A percentile compares a stretch with the other conserved stretches of the same genome.
phyloP scores from a whole-genome alignment of 2,113 vertebrate species.

The Vicugna pacos region DNA sequence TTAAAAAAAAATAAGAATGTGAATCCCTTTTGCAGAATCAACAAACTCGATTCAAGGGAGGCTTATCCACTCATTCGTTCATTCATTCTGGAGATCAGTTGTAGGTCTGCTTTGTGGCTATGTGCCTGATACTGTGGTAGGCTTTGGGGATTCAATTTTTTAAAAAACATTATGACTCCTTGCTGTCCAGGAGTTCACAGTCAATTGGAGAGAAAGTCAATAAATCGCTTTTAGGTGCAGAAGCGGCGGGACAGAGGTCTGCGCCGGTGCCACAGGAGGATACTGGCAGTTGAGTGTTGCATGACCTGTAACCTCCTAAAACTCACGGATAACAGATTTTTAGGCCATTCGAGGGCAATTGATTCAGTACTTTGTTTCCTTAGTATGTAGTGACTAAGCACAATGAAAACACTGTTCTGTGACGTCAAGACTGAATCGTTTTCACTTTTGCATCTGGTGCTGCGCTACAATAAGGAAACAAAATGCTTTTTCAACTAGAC shows the following conservation, averaged over 20 bases:
- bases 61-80: not conserved
- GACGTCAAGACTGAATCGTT: not conserved
- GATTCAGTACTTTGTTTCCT: not conserved
- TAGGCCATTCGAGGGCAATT: not conserved
- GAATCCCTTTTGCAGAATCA: not conserved
- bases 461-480: not conserved
- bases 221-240: not conserved
- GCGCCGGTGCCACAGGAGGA: fast-evolving
- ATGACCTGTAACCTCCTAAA: not conserved
- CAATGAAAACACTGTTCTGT: not conserved
- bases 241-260: not conserved
- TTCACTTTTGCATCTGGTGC: not conserved
- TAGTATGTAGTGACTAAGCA: not conserved
- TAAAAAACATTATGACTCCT: not conserved
- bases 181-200: not conserved
- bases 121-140: not conserved
- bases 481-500: not conserved
- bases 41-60: not conserved
- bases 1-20: not conserved
- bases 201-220: not conserved
- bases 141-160: not conserved
- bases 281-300: not conserved
- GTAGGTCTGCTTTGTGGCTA: not conserved
- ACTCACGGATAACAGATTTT: not conserved
- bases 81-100: not conserved